Evolutionary conservation across 2,113 vertebrate species (phyloP).

Genomic region (Stegostoma tigrinum): DNA sequence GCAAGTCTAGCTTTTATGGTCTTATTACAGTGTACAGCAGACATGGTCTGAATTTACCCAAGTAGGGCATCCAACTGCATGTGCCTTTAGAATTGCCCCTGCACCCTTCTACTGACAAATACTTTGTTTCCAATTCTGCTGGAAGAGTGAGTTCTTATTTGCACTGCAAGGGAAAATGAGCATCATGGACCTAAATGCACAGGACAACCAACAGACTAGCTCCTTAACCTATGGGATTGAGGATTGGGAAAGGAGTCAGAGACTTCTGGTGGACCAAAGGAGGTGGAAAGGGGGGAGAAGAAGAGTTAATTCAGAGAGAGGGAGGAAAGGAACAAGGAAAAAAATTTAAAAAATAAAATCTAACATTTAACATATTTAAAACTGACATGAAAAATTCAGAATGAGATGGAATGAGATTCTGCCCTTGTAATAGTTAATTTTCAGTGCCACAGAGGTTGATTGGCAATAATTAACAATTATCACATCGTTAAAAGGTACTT

Average conservation of each 20-base stretch:
- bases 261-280: not conserved
- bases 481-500: not conserved
- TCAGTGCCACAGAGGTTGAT: not conserved
- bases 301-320: not conserved
- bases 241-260: not conserved
- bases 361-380: not conserved
- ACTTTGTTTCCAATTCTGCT: not conserved
- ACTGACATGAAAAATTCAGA: not conserved
- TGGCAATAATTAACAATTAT: constrained; percentile 21
- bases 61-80: not conserved
- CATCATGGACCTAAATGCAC: not conserved
- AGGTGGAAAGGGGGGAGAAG: not conserved
- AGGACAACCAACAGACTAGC: not conserved
- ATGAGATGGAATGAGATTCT: not conserved
- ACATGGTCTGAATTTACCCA: not conserved
- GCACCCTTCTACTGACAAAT: not conserved
- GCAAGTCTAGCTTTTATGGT: not conserved
- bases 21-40: not conserved
- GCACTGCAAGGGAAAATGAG: not conserved
- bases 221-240: not conserved
- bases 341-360: not conserved
- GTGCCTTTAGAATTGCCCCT: not conserved
- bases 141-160: not conserved
- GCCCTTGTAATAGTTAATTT: constrained; percentile 7
- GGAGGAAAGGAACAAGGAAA: not conserved